These are phyloP conservation scores for Caradrina clavipalpis DNA, from an alignment of 2,888 invertebrate genomes.

Conservation along the genomic window DNA sequence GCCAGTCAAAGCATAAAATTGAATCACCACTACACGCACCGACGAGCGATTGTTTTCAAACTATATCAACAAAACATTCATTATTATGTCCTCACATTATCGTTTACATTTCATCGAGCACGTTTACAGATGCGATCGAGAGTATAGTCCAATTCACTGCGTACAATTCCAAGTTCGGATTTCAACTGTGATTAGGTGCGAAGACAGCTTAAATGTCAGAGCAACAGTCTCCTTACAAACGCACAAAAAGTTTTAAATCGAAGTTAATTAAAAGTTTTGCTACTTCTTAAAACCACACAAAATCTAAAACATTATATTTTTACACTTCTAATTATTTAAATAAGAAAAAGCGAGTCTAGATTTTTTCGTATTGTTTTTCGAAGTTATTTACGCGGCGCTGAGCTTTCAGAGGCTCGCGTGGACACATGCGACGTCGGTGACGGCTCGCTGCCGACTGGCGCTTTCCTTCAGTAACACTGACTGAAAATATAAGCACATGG, in stretches of 20 bases:
- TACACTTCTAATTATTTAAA: conserved; percentile 5
- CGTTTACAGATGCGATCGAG: conserved; percentile 35
- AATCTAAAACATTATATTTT: conserved; percentile 7
- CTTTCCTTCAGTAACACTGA: conserved; percentile 77
- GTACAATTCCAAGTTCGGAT: conserved; percentile 31
- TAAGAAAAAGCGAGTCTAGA: conserved; percentile 43
- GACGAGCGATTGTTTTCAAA: conserved; percentile 74
- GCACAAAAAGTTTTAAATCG: conserved; percentile 23
- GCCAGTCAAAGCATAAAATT: conserved; percentile 79
- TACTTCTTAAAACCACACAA: conserved; percentile 14
- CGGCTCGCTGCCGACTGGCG: conserved; percentile 80
- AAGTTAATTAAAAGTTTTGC: conserved; percentile 24
- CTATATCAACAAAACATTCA: conserved; percentile 66
- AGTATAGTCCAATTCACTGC: conserved; percentile 34
- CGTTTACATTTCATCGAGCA: conserved; percentile 47
- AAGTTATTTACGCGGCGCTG: conserved; percentile 84
- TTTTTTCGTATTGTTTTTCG: conserved; percentile 71
- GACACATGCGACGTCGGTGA: conserved; percentile 68
- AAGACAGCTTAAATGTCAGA: conserved; percentile 33
- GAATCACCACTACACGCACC: conserved; percentile 67
- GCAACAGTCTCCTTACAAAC: conserved; percentile 5
- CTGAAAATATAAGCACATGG: conserved; percentile 83
- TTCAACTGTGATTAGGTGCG: conserved; percentile 35
- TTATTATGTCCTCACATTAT: conserved; percentile 66
- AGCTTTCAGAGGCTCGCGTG: conserved; percentile 54